Evolutionary conservation across 2,113 vertebrate species (phyloP).

Genomic region (Nannospalax galili): DNA sequence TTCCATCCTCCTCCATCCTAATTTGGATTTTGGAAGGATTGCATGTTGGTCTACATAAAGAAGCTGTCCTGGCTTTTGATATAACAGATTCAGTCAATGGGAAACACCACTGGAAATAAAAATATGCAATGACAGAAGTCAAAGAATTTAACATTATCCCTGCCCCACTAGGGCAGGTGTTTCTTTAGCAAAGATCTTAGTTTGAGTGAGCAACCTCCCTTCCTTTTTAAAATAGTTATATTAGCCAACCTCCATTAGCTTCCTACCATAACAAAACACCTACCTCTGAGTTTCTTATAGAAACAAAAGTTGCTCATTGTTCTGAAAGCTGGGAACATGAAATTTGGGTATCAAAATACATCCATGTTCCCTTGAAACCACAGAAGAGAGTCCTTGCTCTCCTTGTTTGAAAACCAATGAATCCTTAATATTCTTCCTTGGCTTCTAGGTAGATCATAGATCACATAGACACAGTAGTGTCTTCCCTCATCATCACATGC

Average conservation of each 20-base stretch:
- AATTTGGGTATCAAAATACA: not conserved
- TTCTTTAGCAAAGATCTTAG: not conserved
- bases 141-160: not conserved
- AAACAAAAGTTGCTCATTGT: too few species aligned
- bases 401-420: not conserved
- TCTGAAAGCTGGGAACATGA: not conserved
- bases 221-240: not conserved
- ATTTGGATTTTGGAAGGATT: not conserved
- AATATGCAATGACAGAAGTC: not conserved
- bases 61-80: not conserved
- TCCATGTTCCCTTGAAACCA: not conserved
- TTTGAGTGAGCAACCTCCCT: not conserved
- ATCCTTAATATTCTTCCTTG: not conserved
- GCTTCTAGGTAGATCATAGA: not conserved
- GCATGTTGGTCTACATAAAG: not conserved
- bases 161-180: rapidly evolving
- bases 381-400: not conserved
- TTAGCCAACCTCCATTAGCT: not conserved
- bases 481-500: too few species aligned
- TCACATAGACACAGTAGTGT: too few species aligned
- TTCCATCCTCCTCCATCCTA: not conserved
- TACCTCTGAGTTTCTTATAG: not conserved
- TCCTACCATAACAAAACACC: not conserved
- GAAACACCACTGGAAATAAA: not conserved
- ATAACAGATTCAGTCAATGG: not conserved